These are phyloP conservation scores for Pachycephus smyrnensis DNA, from an alignment of 2,888 invertebrate species.

Conservation along the genomic window DNA sequence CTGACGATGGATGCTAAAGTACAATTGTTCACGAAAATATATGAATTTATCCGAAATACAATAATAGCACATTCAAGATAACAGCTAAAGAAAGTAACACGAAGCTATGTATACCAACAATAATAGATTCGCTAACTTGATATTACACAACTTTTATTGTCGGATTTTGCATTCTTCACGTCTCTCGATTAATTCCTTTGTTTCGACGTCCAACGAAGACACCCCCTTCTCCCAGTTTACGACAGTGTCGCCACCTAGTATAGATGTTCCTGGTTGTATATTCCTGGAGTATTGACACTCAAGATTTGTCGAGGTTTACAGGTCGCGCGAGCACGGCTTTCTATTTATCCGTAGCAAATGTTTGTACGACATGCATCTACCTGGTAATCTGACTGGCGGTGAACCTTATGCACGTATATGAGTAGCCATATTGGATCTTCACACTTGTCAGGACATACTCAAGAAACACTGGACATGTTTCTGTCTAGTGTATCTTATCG, in stretches of 20 bases:
- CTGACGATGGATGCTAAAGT: not conserved
- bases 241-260: not conserved
- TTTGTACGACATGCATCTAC: not conserved
- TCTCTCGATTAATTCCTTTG: not conserved
- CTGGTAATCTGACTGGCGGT: not conserved
- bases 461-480: not conserved
- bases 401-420: not conserved
- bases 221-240: not conserved
- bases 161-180: not conserved
- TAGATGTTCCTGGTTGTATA: not conserved
- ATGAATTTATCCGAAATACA: not conserved
- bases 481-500: not conserved
- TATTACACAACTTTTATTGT: not conserved
- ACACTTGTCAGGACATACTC: not conserved
- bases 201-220: not conserved
- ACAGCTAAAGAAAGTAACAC: not conserved
- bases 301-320: slow-evolving; percentile 6
- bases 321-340: not conserved
- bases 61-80: not conserved
- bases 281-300: not conserved
- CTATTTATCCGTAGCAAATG: slow-evolving; percentile 4
- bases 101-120: too few species aligned
- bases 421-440: not conserved
- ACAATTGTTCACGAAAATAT: not conserved
- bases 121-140: too few species aligned